phyloP scores from a whole-genome alignment of 2,888 invertebrate genomes.

The Bombylius major region DNA sequence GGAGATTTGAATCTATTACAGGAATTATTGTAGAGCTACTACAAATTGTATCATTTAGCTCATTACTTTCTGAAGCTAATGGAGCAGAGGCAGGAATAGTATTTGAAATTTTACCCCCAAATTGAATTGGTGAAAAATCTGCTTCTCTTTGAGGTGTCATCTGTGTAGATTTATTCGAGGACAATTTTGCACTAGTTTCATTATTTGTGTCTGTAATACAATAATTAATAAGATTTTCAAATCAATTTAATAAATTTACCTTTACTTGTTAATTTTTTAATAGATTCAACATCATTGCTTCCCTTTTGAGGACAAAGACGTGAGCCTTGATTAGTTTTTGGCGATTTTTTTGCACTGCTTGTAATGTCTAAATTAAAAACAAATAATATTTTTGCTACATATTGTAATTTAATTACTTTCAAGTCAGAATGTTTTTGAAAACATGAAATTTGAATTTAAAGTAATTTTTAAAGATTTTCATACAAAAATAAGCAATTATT shows the following conservation, averaged over 20 bases:
- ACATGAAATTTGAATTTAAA: too few relatives aligned
- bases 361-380: not conserved
- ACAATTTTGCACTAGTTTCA: not conserved
- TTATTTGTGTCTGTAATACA: not conserved
- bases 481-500: too few relatives aligned
- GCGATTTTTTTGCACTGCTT: not conserved
- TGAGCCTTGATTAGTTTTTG: too few relatives aligned
- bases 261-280: too few relatives aligned
- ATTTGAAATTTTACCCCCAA: too few relatives aligned
- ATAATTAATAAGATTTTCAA: too few relatives aligned
- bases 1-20: conserved; percentile 26
- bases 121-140: not conserved
- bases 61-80: not conserved
- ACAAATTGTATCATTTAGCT: not conserved
- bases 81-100: not conserved
- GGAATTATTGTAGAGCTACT: too few relatives aligned
- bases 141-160: not conserved
- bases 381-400: not conserved
- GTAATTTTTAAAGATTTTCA: too few relatives aligned
- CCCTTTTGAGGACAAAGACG: too few relatives aligned
- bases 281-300: too few relatives aligned
- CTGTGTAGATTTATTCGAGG: not conserved
- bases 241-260: too few relatives aligned
- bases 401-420: not conserved
- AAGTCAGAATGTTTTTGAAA: too few relatives aligned